Evolutionary conservation across 1,140 invertebrate species (phyloP).

Genomic region (Microplitis demolitor): DNA sequence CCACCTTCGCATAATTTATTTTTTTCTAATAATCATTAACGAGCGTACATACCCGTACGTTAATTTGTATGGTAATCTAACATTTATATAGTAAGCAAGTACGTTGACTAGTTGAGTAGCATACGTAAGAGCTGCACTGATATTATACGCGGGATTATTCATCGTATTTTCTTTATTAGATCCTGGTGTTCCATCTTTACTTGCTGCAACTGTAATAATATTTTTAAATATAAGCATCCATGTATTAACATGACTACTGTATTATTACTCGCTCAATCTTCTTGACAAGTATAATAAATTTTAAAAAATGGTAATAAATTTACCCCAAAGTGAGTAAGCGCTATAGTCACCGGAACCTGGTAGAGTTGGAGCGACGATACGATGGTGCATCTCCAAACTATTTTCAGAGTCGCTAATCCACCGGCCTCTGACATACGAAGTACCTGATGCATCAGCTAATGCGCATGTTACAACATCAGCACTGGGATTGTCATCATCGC

Average conservation of each 20-base stretch:
- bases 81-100: constrained; percentile 77
- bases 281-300: not conserved
- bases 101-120: constrained; percentile 81
- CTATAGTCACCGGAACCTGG: constrained; percentile 80
- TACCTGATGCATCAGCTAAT: constrained; percentile 76
- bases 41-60: constrained; percentile 68
- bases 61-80: constrained; percentile 76
- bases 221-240: not conserved
- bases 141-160: constrained; percentile 73
- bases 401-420: constrained; percentile 75
- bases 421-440: constrained; percentile 73
- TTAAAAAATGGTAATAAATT: constrained; percentile 22
- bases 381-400: constrained; percentile 70
- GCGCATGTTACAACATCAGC: constrained; percentile 71
- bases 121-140: constrained; percentile 79
- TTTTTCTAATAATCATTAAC: not conserved
- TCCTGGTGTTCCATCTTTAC: constrained; percentile 68
- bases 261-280: not conserved
- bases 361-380: constrained; percentile 75
- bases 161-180: constrained; percentile 62
- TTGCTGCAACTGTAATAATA: constrained; percentile 64
- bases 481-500: constrained; percentile 64
- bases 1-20: constrained; percentile 11
- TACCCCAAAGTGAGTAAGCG: constrained; percentile 76
- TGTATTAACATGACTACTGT: not conserved